These are phyloP conservation scores for Arctocebus calabarensis DNA, from an alignment of 2,797 vertebrate genomes.

Conservation along the genomic window DNA sequence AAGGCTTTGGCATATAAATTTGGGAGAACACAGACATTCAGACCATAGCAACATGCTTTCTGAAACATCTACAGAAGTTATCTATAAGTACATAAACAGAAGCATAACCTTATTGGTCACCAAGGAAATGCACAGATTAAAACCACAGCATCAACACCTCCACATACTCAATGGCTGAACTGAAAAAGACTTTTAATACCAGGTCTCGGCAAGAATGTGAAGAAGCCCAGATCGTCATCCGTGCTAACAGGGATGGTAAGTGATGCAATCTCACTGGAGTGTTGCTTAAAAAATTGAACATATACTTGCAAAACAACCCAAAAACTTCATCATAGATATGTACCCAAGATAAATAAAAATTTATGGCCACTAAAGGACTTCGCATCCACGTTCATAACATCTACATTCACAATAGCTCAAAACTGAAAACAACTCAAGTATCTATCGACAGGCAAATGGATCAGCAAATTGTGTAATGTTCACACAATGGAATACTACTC, in stretches of 20 bases:
- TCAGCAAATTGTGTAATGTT: neutral
- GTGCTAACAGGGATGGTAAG: fast-evolving
- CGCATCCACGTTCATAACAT: neutral
- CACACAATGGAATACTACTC: neutral
- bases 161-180: neutral
- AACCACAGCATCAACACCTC: no score
- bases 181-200: neutral
- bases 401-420: neutral
- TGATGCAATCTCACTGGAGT: fast-evolving
- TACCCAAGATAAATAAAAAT: neutral
- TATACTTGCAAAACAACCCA: neutral
- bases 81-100: neutral
- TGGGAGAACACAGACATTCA: neutral
- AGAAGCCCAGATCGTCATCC: neutral
- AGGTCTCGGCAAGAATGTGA: fast-evolving
- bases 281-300: neutral
- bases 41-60: neutral
- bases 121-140: neutral
- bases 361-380: neutral
- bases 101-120: neutral
- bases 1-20: neutral
- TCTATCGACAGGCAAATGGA: neutral
- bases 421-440: neutral
- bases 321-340: neutral
- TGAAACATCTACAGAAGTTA: neutral